phyloP scores from a whole-genome alignment of 2,113 vertebrate species.

The Platichthys flesus region DNA sequence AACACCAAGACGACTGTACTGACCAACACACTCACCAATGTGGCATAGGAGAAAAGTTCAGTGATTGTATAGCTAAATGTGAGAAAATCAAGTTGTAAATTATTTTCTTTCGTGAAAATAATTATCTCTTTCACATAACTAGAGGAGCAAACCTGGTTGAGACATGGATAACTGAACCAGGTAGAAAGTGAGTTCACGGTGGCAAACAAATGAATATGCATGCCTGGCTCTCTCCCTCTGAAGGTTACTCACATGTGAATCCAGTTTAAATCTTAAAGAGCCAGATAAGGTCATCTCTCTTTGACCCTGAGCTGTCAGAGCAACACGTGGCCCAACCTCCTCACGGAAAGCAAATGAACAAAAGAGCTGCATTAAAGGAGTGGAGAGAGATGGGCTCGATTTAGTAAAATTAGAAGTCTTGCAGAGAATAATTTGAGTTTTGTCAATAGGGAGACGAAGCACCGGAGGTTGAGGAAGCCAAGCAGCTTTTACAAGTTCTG shows the following conservation, averaged over 20 bases:
- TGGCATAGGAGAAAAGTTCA: too few species aligned
- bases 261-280: slow-evolving; percentile 18
- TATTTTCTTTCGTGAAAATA: neutral
- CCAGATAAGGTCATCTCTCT: slow-evolving; percentile 33
- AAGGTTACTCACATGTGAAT: slow-evolving; percentile 20
- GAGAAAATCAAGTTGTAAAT: too few species aligned
- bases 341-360: slow-evolving; percentile 24
- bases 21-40: too few species aligned
- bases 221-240: slow-evolving; percentile 2
- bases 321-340: slow-evolving; percentile 1
- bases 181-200: neutral
- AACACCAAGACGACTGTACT: too few species aligned
- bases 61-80: too few species aligned
- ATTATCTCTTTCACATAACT: neutral
- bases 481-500: slow-evolving; percentile 17
- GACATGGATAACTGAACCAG: neutral
- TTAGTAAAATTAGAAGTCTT: neutral
- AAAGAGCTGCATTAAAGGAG: slow-evolving; percentile 1
- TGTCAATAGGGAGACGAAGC: slow-evolving; percentile 43
- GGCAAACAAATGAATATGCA: slow-evolving; percentile 18
- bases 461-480: slow-evolving; percentile 19
- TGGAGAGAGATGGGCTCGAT: slow-evolving; percentile 17
- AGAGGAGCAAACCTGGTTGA: neutral
- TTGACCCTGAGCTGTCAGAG: slow-evolving; percentile 31
- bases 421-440: slow-evolving; percentile 49